Conservation (phyloP, 1,140 invertebrate genomes). For the Diprion similis region DNA sequence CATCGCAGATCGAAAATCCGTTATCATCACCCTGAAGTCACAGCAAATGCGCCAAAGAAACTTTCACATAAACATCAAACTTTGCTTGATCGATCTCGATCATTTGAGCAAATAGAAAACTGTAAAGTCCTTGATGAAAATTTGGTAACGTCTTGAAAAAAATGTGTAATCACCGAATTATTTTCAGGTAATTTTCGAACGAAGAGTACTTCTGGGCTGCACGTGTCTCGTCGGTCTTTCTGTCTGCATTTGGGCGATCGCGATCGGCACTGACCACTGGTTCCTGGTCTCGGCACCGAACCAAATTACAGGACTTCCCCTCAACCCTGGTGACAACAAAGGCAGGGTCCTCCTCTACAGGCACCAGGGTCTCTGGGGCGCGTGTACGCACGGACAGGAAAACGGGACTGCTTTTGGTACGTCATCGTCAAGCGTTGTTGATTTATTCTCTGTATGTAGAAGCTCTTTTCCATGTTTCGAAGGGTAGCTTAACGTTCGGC, state of each 20-base stretch:
- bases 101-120: too few relatives aligned
- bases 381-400: slow-evolving; percentile 61
- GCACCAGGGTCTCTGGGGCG: slow-evolving; percentile 75
- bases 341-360: slow-evolving; percentile 54
- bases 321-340: slow-evolving; percentile 34
- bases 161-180: neutral
- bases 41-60: too few relatives aligned
- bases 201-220: slow-evolving; percentile 72
- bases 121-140: too few relatives aligned
- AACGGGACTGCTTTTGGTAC: slow-evolving; percentile 47
- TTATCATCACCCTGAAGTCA: too few relatives aligned
- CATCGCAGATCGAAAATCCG: too few relatives aligned
- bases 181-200: slow-evolving; percentile 70
- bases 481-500: too few relatives aligned
- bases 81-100: too few relatives aligned
- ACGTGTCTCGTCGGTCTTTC: slow-evolving; percentile 73
- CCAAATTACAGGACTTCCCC: slow-evolving; percentile 34
- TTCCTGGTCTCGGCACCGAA: slow-evolving; percentile 66
- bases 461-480: slow-evolving; percentile 37
- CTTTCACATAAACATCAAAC: too few relatives aligned
- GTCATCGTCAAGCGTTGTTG: slow-evolving; percentile 43
- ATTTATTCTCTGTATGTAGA: neutral
- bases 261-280: slow-evolving; percentile 80
- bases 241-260: slow-evolving; percentile 74
- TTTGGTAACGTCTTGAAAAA: too few relatives aligned